These are phyloP conservation scores for Pygoscelis antarcticus DNA, from an alignment of 2,113 vertebrate genomes.

Conservation along the genomic window DNA sequence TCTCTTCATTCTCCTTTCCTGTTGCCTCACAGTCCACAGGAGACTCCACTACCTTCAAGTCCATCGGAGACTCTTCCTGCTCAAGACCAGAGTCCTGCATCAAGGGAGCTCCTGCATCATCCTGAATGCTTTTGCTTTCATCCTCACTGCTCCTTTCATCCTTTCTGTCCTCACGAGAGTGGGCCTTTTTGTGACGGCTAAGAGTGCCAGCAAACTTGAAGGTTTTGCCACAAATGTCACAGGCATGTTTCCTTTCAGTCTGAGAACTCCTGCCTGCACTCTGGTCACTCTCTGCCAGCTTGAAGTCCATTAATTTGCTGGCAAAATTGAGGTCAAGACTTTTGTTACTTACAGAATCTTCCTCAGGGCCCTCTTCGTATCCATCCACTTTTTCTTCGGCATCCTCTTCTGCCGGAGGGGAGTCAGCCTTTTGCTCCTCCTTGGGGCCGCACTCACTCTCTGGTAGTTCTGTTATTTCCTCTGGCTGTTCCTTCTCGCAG, in stretches of 20 bases:
- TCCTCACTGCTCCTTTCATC: slow-evolving; percentile 64
- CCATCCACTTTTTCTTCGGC: slow-evolving; percentile 50
- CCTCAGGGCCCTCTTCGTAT: slow-evolving; percentile 72
- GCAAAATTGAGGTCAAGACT: slow-evolving; percentile 95
- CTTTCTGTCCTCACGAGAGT: slow-evolving; percentile 75
- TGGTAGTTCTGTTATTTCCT: slow-evolving; percentile 26
- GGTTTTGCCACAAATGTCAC: slow-evolving; percentile 87
- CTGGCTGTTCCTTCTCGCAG: slow-evolving; percentile 39
- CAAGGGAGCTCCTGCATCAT: slow-evolving; percentile 31
- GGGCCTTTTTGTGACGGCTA: slow-evolving; percentile 89
- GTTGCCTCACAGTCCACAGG: slow-evolving; percentile 56
- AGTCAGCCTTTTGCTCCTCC: slow-evolving; percentile 34
- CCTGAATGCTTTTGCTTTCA: slow-evolving; percentile 28
- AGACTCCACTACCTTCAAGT: slow-evolving; percentile 66
- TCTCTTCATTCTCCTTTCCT: slow-evolving; percentile 73
- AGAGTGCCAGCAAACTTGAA: slow-evolving; percentile 94
- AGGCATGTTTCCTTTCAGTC: slow-evolving; percentile 85
- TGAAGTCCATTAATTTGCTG: slow-evolving; percentile 94
- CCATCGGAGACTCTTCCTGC: slow-evolving; percentile 56
- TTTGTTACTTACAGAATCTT: slow-evolving; percentile 92
- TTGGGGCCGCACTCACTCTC: background rate
- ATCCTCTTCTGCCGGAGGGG: slow-evolving; percentile 37
- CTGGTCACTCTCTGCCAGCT: slow-evolving; percentile 78
- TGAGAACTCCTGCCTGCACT: slow-evolving; percentile 50
- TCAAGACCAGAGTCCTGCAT: slow-evolving; percentile 38